Percentiles rank a stretch among this genome's conserved stretches.
Conservation (phyloP, 2,113 vertebrate species). For the Tor tambroides region DNA sequence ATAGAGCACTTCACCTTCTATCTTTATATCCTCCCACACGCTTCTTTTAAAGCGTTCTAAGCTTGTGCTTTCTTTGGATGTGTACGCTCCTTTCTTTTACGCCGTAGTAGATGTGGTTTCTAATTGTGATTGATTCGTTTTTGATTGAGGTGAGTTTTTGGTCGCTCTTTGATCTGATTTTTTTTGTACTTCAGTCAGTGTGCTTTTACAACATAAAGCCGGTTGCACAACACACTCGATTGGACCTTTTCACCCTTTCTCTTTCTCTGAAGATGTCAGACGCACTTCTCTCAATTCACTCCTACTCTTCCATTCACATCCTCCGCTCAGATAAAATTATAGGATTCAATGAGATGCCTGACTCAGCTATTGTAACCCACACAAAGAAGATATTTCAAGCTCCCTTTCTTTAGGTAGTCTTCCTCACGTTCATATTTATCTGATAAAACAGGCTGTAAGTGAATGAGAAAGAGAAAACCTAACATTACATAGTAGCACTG, state of each 20-base stretch:
- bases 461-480: not conserved
- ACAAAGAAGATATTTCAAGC: slow-evolving; percentile 43
- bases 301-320: slow-evolving; percentile 19
- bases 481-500: not conserved
- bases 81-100: not conserved
- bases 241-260: slow-evolving; percentile 23
- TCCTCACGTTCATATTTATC: not conserved
- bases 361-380: slow-evolving; percentile 52
- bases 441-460: not conserved
- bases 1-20: slow-evolving; percentile 30
- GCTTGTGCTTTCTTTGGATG: not conserved
- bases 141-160: slow-evolving; percentile 15
- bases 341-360: slow-evolving; percentile 45
- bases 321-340: slow-evolving; percentile 46
- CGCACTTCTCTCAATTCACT: slow-evolving; percentile 18
- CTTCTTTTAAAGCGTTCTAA: slow-evolving; percentile 3
- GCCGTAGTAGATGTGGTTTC: slow-evolving; percentile 32
- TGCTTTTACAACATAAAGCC: slow-evolving; percentile 6
- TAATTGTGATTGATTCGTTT: slow-evolving; percentile 17
- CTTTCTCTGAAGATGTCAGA: slow-evolving; percentile 32
- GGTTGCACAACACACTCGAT: not conserved
- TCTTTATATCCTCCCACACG: slow-evolving; percentile 28
- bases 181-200: not conserved
- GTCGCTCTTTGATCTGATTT: slow-evolving; percentile 7
- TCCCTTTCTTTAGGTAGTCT: slow-evolving; percentile 17